Evolutionary conservation across 2,113 vertebrate genomes (phyloP), one percentile per base, ranked within the genome.

Genomic region (Mobula birostris): DNA sequence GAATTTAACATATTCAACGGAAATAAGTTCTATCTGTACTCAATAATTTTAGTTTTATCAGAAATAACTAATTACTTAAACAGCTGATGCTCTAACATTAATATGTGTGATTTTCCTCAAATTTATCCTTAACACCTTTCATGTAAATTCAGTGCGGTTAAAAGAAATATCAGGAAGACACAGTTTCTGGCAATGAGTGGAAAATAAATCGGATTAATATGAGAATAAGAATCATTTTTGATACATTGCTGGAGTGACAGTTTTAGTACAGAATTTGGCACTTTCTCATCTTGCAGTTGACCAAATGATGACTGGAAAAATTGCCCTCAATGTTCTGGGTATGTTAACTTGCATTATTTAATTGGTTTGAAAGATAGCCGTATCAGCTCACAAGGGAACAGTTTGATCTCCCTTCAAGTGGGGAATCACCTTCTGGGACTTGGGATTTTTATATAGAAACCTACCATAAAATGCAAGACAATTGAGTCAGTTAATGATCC

Each of bases 321-420:
- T 74, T 70, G 74, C 70, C 70, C 8, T 36, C 63, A n/a, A 40
- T 92, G 29, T 17, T 72, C 32, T 40, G 74, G 24, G 68, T 90
- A 66, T 74, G 14, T 93, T 74, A 74, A 74, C 21, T 27, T 24
- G 56, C 21, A 93, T 76, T 74, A 40, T 74, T 72, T 93, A 74
- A 93, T 93, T 29, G 40, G 70, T 70, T 76, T 72, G 12, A 72
- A 76, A 56, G 91, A 36, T 29, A 93, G 91, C 36, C 40, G 70
- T 70, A 93, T 93, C 90, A 93, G 70, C 91, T 93, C 91, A 93
- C 11, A 56, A 11, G 24, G 68, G 91, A 93, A 93, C 36, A 93
- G 32, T 74, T 76, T 76, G 74, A 76, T 29, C 68, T 93, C 91
- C 68, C 36, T 74, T 74, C 61, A 70, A 74, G 24, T 36, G 40